Evolutionary conservation across 2,797 vertebrate genomes (phyloP).

Genomic region (Gallinago stenura): DNA sequence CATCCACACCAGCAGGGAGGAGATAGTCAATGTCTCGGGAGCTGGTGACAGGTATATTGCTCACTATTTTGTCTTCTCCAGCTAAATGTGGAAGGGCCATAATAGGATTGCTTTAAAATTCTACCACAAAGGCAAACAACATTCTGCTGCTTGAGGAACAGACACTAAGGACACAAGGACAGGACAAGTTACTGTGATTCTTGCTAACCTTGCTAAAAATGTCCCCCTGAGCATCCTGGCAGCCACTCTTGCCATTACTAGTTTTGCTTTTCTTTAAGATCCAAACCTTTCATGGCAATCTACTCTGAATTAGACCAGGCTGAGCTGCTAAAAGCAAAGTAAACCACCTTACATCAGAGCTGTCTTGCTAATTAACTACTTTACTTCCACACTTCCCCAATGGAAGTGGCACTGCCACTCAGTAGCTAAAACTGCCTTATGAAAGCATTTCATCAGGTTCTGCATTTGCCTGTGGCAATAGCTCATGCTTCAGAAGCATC

Average conservation of each 20-base stretch:
- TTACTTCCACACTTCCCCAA: not conserved
- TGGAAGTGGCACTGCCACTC: not conserved
- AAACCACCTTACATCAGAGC: conserved; percentile 24
- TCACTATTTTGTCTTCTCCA: not conserved
- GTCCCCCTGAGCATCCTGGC: not conserved
- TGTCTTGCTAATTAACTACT: not conserved
- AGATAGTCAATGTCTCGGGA: conserved; percentile 89
- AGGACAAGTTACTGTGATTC: not conserved
- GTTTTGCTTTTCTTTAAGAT: conserved; percentile 12
- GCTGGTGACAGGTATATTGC: conserved; percentile 88
- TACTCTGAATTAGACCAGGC: not conserved
- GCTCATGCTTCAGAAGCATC: not conserved
- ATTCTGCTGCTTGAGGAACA: not conserved
- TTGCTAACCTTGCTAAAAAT: not conserved
- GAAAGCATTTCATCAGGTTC: conserved; percentile 16
- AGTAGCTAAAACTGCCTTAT: not conserved
- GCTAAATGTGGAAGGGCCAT: not conserved
- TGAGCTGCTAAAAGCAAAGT: conserved; percentile 24
- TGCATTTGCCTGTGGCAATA: conserved; percentile 1
- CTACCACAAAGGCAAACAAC: not conserved
- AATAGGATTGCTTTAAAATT: not conserved
- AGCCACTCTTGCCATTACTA: not conserved
- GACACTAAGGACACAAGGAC: not conserved
- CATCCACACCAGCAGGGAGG: conserved; percentile 73
- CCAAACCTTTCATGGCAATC: not conserved